Percentiles rank a stretch among this genome's conserved stretches.
Conservation (phyloP, 2,797 vertebrate species). For the Emydoidea blandingii region DNA sequence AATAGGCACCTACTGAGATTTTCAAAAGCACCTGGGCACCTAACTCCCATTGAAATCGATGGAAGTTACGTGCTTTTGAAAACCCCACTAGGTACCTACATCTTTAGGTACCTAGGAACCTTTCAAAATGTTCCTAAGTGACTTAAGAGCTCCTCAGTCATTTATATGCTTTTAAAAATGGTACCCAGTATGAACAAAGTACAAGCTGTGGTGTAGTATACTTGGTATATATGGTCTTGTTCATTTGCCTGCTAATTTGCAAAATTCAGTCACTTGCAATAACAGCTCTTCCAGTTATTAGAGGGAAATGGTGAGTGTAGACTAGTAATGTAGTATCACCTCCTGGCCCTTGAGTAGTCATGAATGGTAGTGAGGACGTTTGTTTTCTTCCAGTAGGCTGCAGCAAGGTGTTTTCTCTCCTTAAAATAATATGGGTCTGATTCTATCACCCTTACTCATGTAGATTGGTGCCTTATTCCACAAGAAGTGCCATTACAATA, state of each 20-base stretch:
- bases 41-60: not conserved
- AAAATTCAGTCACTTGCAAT: not conserved
- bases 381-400: not conserved
- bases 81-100: not conserved
- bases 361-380: not conserved
- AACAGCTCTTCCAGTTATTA: not conserved
- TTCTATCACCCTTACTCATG: slow-evolving; percentile 14
- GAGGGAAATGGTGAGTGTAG: not conserved
- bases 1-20: not conserved
- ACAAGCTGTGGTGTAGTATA: not conserved
- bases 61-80: not conserved
- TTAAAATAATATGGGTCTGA: not conserved
- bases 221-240: not conserved
- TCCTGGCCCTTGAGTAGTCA: not conserved
- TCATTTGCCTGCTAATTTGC: not conserved
- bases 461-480: not conserved
- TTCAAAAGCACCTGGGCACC: not conserved
- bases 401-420: not conserved
- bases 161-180: not conserved
- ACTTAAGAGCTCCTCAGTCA: accelerated
- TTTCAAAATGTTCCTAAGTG: not conserved
- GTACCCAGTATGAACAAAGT: not conserved
- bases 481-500: not conserved
- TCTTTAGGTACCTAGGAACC: not conserved
- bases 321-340: not conserved